Conservation (phyloP, 2,888 invertebrate genomes). For the Tetropium fuscum region DNA sequence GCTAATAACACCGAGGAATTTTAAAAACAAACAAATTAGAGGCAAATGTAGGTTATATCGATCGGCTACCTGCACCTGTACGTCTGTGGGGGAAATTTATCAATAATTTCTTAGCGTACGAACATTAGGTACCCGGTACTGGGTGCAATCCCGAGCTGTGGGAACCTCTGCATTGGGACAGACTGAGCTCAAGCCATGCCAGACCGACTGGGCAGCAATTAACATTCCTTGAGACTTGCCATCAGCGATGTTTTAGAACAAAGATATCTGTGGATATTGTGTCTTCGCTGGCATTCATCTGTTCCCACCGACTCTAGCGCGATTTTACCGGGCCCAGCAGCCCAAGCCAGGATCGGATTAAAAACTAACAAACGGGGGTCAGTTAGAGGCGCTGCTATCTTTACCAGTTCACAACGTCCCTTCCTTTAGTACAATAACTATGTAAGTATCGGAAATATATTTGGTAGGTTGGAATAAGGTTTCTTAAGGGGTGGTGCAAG, state of each 20-base stretch:
- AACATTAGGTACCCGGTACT: conserved; percentile 16
- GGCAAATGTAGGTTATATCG: too few relatives aligned
- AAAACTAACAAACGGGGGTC: too few relatives aligned
- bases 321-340: conserved; percentile 31
- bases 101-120: background rate
- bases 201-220: conserved; percentile 61
- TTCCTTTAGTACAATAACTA: too few relatives aligned
- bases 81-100: conserved; percentile 2
- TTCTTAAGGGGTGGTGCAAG: too few relatives aligned
- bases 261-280: conserved; percentile 60
- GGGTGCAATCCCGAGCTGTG: conserved; percentile 30
- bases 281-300: conserved; percentile 51
- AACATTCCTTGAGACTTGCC: conserved; percentile 64
- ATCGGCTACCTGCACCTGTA: too few relatives aligned
- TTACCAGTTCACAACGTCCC: too few relatives aligned
- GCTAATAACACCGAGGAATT: too few relatives aligned
- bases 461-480: too few relatives aligned
- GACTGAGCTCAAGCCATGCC: conserved; percentile 46
- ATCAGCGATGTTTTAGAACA: conserved; percentile 64
- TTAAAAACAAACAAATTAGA: too few relatives aligned
- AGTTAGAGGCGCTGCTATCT: too few relatives aligned
- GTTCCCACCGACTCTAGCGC: conserved; percentile 40
- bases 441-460: too few relatives aligned
- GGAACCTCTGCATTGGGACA: conserved; percentile 47
- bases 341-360: conserved; percentile 26